Conservation (phyloP, 2,113 vertebrate genomes). For the Dicerorhinus sumatrensis region DNA sequence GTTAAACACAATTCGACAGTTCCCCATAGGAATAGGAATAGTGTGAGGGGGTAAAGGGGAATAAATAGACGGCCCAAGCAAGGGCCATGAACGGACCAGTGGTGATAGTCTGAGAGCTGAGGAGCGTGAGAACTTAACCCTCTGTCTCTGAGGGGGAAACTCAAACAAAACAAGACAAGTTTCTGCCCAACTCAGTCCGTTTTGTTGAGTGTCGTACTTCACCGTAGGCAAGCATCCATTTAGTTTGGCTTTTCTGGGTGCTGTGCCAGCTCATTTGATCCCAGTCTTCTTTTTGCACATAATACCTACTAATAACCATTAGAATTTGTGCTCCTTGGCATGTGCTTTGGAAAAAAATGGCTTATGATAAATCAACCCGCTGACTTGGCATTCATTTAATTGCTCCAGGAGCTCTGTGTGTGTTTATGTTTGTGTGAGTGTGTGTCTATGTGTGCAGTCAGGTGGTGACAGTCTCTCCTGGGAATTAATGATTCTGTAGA, state of each 20-base stretch:
- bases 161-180: background rate
- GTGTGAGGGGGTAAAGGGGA: fast-evolving
- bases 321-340: background rate
- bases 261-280: background rate
- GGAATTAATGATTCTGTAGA: background rate
- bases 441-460: background rate
- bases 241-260: fast-evolving
- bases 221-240: fast-evolving
- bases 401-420: background rate
- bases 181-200: fast-evolving
- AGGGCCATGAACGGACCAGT: fast-evolving
- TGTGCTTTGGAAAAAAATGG: background rate
- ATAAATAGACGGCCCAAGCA: background rate
- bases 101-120: fast-evolving
- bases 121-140: fast-evolving
- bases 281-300: background rate
- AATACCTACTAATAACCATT: background rate
- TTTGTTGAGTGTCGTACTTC: fast-evolving
- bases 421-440: background rate
- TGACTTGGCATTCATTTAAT: background rate
- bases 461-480: background rate
- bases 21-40: background rate
- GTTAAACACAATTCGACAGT: background rate
- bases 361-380: background rate
- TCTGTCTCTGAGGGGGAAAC: background rate